Percentiles rank a stretch among this genome's conserved stretches.
Evolutionary conservation across 2,797 vertebrate species (phyloP).

Genomic region (Lutjanus campechanus): DNA sequence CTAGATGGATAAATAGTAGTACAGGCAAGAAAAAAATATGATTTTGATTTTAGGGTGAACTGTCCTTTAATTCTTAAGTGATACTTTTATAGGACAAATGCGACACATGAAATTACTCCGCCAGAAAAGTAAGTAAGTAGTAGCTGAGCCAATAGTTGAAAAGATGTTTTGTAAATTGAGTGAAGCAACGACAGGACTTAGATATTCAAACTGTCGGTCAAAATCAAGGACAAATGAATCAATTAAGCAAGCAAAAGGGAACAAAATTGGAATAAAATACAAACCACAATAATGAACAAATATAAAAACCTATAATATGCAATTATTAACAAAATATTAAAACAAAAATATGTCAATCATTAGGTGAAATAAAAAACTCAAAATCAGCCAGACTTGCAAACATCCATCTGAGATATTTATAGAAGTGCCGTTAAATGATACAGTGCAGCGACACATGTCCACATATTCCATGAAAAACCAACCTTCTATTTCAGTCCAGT

Average conservation of each 20-base stretch:
- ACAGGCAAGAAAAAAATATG: too few relatives aligned
- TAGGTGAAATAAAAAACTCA: background rate
- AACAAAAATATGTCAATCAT: background rate
- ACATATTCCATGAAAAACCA: constrained; percentile 43
- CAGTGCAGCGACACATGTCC: constrained; percentile 19
- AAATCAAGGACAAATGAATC: background rate
- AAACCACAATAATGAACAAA: background rate
- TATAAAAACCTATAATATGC: background rate
- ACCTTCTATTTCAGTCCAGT: constrained; percentile 99
- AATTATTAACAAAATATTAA: background rate
- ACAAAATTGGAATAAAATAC: background rate
- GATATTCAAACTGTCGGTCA: background rate
- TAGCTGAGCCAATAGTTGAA: background rate
- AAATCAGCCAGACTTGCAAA: constrained; percentile 3
- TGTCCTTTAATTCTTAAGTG: background rate
- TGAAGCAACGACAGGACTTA: background rate
- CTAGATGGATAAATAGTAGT: too few relatives aligned
- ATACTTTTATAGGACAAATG: constrained; percentile 11
- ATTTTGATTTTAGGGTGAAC: too few relatives aligned
- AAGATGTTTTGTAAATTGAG: background rate
- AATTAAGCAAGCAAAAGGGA: background rate
- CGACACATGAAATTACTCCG: background rate
- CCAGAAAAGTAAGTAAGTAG: background rate
- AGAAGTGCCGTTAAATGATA: constrained; percentile 10
- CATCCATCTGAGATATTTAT: constrained; percentile 34